Evolutionary conservation across 2,888 invertebrate genomes (phyloP).

Genomic region (Hydropsyche betteni): DNA sequence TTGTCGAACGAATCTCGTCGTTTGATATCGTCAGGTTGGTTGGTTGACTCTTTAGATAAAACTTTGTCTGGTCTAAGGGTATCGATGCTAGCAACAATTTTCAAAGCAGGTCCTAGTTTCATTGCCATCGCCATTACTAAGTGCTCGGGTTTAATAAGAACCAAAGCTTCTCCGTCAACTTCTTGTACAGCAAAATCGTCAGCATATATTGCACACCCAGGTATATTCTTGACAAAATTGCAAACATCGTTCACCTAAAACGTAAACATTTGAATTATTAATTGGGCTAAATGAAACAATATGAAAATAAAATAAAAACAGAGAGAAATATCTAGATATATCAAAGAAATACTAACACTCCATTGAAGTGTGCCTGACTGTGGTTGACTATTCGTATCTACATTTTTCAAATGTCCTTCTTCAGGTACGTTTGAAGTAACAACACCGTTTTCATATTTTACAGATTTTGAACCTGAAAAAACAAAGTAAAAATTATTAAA

Average conservation of each 20-base stretch:
- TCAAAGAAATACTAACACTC: constrained; percentile 63
- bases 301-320: neutral
- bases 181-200: constrained; percentile 95
- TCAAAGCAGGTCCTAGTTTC: constrained; percentile 94
- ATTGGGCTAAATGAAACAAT: neutral
- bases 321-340: neutral
- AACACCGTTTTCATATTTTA: constrained; percentile 37
- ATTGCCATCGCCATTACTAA: constrained; percentile 94
- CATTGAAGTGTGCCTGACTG: constrained; percentile 72
- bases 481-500: neutral
- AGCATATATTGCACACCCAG: constrained; percentile 91
- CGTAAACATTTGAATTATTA: constrained; percentile 26
- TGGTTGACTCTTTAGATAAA: constrained; percentile 48
- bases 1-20: constrained; percentile 43
- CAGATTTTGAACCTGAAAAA: constrained; percentile 18
- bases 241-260: constrained; percentile 84
- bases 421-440: constrained; percentile 41
- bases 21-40: constrained; percentile 30
- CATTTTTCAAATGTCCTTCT: constrained; percentile 41
- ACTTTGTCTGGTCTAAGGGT: constrained; percentile 76
- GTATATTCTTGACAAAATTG: constrained; percentile 87
- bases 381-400: constrained; percentile 53
- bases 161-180: constrained; percentile 94
- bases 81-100: constrained; percentile 93
- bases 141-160: constrained; percentile 92